Evolutionary conservation across 2,888 invertebrate genomes (phyloP), one percentile per base, ranked within the genome.

Genomic region (Hecatera dysodea): DNA sequence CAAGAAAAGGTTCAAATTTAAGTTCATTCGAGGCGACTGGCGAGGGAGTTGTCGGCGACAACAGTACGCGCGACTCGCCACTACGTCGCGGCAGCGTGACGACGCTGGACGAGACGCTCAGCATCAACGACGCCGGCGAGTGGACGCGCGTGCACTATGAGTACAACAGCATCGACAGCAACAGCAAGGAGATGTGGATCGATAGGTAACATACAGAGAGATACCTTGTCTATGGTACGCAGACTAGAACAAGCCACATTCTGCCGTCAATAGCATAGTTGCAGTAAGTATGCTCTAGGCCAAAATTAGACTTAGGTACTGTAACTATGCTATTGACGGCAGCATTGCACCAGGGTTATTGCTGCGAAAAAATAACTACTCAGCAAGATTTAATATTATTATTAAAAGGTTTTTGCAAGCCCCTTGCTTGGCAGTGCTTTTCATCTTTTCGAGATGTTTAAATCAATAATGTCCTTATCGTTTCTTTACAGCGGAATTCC

Each of bases 81-180:
- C 67, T 89, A 1, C 88, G 93, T 0, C 90, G 92, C 33, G 91
- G 92, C 69, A 95, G 95, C 68, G 94, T 92, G n/a, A 93, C 94
- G 22, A 96, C 96, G 0, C 85, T 96, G 5, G 96, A 96, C 78
- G 96, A 96, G 67, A 94, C 95, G 2, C 86, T 96, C 12, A 96
- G 96, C 78, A 94, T 95, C 48, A 94, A 95, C 68, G 95, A 95
- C 75, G 92, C 87, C 0, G 92, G 92, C 39, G 95, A 96, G 76
- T 96, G 95, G 95, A 95, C 95, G 0, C 87, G 95, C 0, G 89
- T 96, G 69, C 95, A 94, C 1, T 94, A 93, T 73, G 95, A 95
- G 2, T 94, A 92, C 59, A 89, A 85, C 68, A 88, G 81, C 15
- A 82, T 92, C 2, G 95, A 95, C 44, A 91, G 84, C 33, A 90